Evolutionary conservation across 2,797 vertebrate species (phyloP).

Genomic region (Pelobates cultripes): DNA sequence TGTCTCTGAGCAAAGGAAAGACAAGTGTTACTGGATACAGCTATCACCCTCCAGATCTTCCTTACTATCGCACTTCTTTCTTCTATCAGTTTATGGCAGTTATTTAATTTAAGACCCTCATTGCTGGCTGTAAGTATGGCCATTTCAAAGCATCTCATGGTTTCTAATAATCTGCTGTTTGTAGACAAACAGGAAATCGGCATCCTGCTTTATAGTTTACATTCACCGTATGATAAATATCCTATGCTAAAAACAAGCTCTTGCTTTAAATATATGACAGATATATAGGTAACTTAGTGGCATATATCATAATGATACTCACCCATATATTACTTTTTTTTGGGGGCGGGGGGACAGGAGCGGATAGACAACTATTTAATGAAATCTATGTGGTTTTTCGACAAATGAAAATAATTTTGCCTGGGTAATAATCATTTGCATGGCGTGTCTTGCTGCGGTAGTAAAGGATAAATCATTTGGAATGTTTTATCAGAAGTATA

Average conservation of each 20-base stretch:
- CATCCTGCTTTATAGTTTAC: neutral
- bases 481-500: slow-evolving; percentile 18
- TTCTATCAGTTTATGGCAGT: no score
- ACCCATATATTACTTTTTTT: no score
- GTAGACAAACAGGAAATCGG: neutral
- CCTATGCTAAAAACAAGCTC: neutral
- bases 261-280: neutral
- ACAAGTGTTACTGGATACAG: no score
- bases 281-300: neutral
- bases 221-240: neutral
- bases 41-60: no score
- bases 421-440: neutral
- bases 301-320: neutral
- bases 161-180: neutral
- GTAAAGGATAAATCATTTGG: slow-evolving; percentile 28
- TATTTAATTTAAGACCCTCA: no score
- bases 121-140: neutral
- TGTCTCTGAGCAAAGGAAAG: no score
- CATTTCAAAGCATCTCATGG: neutral
- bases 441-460: neutral
- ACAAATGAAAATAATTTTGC: neutral
- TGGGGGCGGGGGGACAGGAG: no score
- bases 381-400: neutral
- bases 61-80: no score
- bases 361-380: no score